A percentile compares a stretch with the other conserved stretches of the same genome.
These are phyloP conservation scores for Hippocampus guttulatus DNA, from an alignment of 2,113 vertebrate genomes.

Conservation along the genomic window DNA sequence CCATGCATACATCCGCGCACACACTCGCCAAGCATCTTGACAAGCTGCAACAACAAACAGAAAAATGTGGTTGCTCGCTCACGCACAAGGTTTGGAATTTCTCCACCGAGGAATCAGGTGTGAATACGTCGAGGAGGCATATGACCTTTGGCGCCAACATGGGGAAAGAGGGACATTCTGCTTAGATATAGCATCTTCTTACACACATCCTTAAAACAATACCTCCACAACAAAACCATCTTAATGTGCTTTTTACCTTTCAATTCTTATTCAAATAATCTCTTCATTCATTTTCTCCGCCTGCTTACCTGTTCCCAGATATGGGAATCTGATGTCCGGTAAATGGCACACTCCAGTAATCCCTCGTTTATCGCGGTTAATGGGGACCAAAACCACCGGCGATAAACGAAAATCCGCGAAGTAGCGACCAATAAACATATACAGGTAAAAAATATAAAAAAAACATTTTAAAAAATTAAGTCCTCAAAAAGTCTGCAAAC, in stretches of 20 bases:
- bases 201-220: background rate
- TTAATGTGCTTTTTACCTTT: background rate
- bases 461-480: too few species aligned
- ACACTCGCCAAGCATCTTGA: constrained; percentile 24
- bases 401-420: too few species aligned
- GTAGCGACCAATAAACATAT: too few species aligned
- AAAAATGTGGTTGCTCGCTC: constrained; percentile 43
- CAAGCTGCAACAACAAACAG: constrained; percentile 40
- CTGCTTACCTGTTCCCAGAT: too few species aligned
- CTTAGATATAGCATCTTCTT: background rate
- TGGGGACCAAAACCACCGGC: too few species aligned
- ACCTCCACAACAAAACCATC: background rate
- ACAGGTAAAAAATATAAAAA: too few species aligned
- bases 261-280: background rate
- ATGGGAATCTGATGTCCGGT: background rate
- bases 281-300: background rate
- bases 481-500: too few species aligned
- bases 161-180: background rate
- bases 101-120: constrained; percentile 71
- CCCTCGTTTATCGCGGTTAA: too few species aligned
- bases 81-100: constrained; percentile 80
- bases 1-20: constrained; percentile 24
- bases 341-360: too few species aligned
- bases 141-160: constrained; percentile 67
- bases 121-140: constrained; percentile 77